phyloP scores from a whole-genome alignment of 2,888 invertebrate species.

The Acanthosepion lycidas region DNA sequence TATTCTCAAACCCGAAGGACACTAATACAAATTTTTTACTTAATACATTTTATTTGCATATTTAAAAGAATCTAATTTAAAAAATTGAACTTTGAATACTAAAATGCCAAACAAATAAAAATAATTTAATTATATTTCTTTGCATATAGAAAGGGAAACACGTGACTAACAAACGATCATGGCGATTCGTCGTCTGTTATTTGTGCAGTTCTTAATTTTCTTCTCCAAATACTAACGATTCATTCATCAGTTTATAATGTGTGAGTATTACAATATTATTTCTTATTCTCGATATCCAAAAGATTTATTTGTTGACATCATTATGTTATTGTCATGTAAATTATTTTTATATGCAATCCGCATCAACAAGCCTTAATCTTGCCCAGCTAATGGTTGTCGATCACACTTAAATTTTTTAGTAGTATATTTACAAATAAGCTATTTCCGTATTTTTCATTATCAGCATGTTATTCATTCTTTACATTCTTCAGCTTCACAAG shows the following conservation, averaged over 20 bases:
- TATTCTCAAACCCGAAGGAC: not conserved
- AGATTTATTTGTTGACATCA: not conserved
- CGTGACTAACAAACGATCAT: constrained; percentile 12
- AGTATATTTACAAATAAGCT: not conserved
- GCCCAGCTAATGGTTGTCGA: not conserved
- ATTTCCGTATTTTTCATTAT: not conserved
- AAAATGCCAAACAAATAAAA: not conserved
- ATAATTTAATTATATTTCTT: not conserved
- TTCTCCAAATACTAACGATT: not conserved
- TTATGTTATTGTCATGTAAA: not conserved
- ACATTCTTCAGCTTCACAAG: not conserved
- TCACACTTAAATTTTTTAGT: not conserved
- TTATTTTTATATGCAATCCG: not conserved
- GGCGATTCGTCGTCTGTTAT: not conserved
- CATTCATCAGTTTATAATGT: not conserved
- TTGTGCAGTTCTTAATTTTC: not conserved
- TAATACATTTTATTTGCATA: not conserved
- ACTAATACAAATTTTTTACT: not conserved
- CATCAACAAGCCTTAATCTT: not conserved
- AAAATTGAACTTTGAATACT: not conserved
- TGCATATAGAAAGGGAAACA: not conserved
- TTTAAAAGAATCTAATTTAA: not conserved
- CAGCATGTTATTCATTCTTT: not conserved
- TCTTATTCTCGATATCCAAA: not conserved
- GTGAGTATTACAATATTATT: not conserved